Percentiles rank a stretch among this genome's conserved stretches.
Evolutionary conservation across 2,888 invertebrate genomes (phyloP).

Genomic region (Tenthredo scrophulariae): DNA sequence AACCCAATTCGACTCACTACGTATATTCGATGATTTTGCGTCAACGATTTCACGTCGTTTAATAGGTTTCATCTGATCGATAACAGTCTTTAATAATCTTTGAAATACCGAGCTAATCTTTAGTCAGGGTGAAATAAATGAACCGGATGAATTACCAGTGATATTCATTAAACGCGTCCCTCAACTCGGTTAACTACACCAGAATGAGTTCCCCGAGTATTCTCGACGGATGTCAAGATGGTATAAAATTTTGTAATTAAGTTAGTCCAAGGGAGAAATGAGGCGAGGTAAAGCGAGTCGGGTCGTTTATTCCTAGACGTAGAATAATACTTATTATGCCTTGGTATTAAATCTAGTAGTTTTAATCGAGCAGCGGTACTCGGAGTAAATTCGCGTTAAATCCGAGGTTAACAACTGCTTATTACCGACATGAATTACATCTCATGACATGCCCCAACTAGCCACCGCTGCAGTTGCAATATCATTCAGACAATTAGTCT

Average conservation of each 20-base stretch:
- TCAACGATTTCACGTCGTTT: neutral
- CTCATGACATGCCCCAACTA: neutral
- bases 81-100: neutral
- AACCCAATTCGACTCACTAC: neutral
- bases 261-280: neutral
- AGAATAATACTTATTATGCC: slow-evolving; percentile 20
- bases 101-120: neutral
- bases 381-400: slow-evolving; percentile 3
- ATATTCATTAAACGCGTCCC: slow-evolving; percentile 3
- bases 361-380: slow-evolving; percentile 27
- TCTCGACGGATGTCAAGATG: neutral
- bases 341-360: neutral
- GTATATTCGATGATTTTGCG: neutral
- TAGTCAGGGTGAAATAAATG: slow-evolving; percentile 38
- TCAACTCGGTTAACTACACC: neutral
- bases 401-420: neutral
- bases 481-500: slow-evolving; percentile 23
- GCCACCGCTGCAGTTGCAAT: slow-evolving; percentile 12
- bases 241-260: slow-evolving; percentile 15
- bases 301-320: neutral
- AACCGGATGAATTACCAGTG: neutral
- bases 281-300: neutral
- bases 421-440: slow-evolving; percentile 13
- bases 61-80: neutral
- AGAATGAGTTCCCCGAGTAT: neutral